These are phyloP conservation scores for Gnathonemus longibarbis DNA, from an alignment of 2,113 vertebrate genomes.

Conservation along the genomic window DNA sequence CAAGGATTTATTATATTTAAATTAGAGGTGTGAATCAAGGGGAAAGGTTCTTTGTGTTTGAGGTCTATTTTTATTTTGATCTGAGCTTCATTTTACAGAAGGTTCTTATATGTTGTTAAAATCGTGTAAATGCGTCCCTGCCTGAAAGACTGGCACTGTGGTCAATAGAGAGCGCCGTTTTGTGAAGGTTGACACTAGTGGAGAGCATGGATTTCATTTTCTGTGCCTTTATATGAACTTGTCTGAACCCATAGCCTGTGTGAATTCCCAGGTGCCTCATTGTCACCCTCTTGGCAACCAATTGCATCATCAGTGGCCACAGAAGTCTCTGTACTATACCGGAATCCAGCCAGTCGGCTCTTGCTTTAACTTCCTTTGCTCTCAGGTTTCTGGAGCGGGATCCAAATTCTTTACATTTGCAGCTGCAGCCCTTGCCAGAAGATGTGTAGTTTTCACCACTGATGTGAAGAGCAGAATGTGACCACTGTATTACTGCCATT, in stretches of 20 bases:
- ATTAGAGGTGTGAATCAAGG: background rate
- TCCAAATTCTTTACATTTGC: background rate
- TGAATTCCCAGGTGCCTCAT: background rate
- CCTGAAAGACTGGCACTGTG: background rate
- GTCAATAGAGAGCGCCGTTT: background rate
- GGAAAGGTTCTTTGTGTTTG: background rate
- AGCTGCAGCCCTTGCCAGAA: constrained; percentile 3
- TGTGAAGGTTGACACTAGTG: background rate
- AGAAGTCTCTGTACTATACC: background rate
- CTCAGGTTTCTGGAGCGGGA: background rate
- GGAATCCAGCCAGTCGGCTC: background rate
- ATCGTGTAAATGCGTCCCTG: background rate
- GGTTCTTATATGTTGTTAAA: background rate
- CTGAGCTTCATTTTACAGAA: background rate
- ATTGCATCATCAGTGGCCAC: background rate
- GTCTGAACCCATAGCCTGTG: background rate
- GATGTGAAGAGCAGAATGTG: background rate
- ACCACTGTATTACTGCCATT: background rate
- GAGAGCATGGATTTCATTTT: background rate
- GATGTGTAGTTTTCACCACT: background rate
- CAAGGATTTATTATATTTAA: background rate
- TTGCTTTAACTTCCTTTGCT: constrained; percentile 1
- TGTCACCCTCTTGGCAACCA: background rate
- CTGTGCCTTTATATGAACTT: background rate
- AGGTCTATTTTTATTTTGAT: background rate